A percentile compares a stretch with the other conserved stretches of the same genome.
Evolutionary conservation across 1,140 invertebrate genomes (phyloP).

Genomic region (Drosophila elegans): DNA sequence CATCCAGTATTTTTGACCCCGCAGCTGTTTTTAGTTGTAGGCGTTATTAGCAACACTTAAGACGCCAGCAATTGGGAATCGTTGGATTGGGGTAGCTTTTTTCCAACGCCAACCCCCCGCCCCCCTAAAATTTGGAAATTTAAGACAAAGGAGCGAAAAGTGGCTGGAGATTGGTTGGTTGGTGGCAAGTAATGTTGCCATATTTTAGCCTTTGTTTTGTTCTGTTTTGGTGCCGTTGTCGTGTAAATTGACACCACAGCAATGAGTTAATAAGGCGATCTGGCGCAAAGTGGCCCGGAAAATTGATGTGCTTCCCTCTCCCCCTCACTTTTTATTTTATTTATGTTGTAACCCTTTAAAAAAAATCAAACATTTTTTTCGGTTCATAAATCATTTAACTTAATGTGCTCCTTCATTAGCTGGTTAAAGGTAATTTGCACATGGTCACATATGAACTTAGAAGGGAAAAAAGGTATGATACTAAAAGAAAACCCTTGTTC

Average conservation of each 20-base stretch:
- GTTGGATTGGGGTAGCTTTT: constrained; percentile 2
- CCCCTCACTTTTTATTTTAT: not conserved
- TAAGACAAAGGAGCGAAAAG: constrained; percentile 28
- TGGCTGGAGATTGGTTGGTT: not conserved
- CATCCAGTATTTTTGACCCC: constrained; percentile 8
- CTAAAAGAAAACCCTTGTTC: not conserved
- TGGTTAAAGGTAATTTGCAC: constrained; percentile 24
- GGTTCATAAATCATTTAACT: constrained; percentile 4
- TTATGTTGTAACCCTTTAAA: not conserved
- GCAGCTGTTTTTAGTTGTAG: constrained; percentile 77
- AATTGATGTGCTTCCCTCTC: constrained; percentile 32
- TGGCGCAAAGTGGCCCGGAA: constrained; percentile 4
- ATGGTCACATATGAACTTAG: constrained; percentile 19
- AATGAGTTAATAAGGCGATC: constrained; percentile 80
- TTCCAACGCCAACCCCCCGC: constrained; percentile 1
- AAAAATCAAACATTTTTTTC: not conserved
- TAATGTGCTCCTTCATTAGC: not conserved
- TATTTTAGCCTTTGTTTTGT: constrained; percentile 67
- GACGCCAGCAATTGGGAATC: constrained; percentile 25
- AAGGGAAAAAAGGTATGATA: not conserved
- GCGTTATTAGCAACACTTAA: constrained; percentile 82
- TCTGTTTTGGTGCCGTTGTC: constrained; percentile 37
- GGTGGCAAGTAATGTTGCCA: constrained; percentile 41
- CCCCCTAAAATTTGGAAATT: constrained; percentile 16
- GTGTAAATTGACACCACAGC: constrained; percentile 78